phyloP scores from a whole-genome alignment of 2,888 invertebrate species.

The Dasypogon diadema region DNA sequence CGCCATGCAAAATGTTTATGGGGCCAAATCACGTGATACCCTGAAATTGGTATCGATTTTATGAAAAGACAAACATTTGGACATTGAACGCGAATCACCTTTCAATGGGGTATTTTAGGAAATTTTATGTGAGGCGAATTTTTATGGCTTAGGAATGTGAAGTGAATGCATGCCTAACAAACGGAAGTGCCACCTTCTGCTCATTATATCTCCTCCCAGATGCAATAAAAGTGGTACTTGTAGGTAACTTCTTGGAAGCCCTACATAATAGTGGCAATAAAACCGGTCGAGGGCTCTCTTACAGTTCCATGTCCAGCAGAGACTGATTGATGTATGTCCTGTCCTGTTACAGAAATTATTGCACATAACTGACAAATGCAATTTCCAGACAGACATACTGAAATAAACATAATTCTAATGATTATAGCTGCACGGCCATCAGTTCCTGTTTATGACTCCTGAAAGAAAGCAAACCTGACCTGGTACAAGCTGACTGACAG shows the following conservation, averaged over 20 bases:
- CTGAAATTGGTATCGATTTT: not conserved
- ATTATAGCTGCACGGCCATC: constrained; percentile 19
- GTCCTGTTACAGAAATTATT: constrained; percentile 32
- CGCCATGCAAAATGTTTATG: not conserved
- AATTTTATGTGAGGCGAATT: no score
- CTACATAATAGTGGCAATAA: not conserved
- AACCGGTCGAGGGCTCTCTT: not conserved
- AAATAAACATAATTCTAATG: constrained; percentile 35
- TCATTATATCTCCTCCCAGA: not conserved
- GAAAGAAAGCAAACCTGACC: constrained; percentile 1
- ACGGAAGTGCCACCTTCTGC: not conserved
- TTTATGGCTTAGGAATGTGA: no score
- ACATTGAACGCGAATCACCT: no score
- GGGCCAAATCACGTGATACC: not conserved
- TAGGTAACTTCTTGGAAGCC: not conserved
- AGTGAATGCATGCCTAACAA: not conserved
- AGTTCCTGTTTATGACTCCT: constrained; percentile 17
- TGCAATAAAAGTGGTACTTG: no score
- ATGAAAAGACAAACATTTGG: not conserved
- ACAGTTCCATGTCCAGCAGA: not conserved
- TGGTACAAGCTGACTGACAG: not conserved
- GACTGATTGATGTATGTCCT: constrained; percentile 18
- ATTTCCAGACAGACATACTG: constrained; percentile 29
- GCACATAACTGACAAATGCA: constrained; percentile 42
- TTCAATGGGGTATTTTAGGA: no score